Evolutionary conservation across 2,113 vertebrate species (phyloP).

Genomic region (Acrocephalus kingi): DNA sequence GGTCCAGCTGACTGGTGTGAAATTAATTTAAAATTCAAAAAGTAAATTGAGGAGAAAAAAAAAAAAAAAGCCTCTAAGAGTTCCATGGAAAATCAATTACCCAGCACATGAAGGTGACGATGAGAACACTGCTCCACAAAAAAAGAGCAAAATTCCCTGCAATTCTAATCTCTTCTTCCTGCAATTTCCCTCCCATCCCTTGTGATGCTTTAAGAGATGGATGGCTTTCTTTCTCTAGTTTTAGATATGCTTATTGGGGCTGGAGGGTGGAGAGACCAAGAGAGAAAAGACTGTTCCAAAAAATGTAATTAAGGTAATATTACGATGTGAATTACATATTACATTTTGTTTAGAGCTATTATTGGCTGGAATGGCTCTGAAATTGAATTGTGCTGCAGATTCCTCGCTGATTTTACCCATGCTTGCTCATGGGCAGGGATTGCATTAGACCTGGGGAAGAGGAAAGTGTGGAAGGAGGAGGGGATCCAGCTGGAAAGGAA

Average conservation of each 20-base stretch:
- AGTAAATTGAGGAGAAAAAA: not conserved
- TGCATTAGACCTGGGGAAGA: not conserved
- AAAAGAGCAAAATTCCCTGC: constrained; percentile 37
- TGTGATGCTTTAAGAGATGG: constrained; percentile 26
- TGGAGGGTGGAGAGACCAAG: constrained; percentile 22
- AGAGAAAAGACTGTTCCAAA: constrained; percentile 7
- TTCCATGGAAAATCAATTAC: constrained; percentile 51
- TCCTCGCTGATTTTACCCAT: not conserved
- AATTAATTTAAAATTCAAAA: constrained; percentile 48
- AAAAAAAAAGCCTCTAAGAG: not conserved
- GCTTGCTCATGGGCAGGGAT: not conserved
- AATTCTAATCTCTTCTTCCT: constrained; percentile 30
- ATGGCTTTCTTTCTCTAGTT: not conserved
- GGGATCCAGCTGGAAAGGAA: not conserved
- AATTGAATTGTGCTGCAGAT: constrained; percentile 56
- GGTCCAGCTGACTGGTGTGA: not conserved
- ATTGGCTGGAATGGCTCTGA: constrained; percentile 59
- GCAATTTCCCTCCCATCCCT: constrained; percentile 26
- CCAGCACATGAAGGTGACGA: not conserved
- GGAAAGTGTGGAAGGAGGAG: not conserved
- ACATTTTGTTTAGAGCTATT: constrained; percentile 67
- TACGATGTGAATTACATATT: constrained; percentile 57
- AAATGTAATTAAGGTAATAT: constrained; percentile 67
- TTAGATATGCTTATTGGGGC: constrained; percentile 32
- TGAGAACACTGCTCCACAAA: not conserved